Conservation (phyloP, 2,797 vertebrate species). For the Ispidina picta region DNA sequence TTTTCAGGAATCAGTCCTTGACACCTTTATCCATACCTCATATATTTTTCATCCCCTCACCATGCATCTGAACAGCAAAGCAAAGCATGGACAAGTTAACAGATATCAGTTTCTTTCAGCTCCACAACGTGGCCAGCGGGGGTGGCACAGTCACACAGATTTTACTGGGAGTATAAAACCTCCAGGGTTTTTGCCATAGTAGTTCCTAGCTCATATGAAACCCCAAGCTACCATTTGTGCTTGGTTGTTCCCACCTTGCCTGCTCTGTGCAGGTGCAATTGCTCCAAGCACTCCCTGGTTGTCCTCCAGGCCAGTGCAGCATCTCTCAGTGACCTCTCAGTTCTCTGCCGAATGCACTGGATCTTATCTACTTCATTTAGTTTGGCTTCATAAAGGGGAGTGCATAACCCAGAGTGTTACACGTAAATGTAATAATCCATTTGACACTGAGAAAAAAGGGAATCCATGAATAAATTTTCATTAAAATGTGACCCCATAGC, state of each 20-base stretch:
- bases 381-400: not conserved
- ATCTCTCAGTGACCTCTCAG: accelerated
- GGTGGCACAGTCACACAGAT: not conserved
- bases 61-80: not conserved
- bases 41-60: not conserved
- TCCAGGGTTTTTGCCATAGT: not conserved
- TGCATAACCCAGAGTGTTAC: not conserved
- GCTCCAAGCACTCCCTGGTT: not conserved
- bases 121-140: accelerated
- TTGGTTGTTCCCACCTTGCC: not conserved
- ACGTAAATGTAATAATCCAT: not conserved
- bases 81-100: not conserved
- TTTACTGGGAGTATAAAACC: not conserved
- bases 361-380: not conserved
- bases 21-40: not conserved
- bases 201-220: not conserved
- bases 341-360: accelerated
- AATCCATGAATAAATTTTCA: conserved; percentile 41
- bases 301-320: not conserved
- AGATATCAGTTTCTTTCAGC: not conserved
- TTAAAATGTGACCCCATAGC: conserved; percentile 6
- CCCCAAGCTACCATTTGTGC: not conserved
- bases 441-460: not conserved
- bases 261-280: not conserved
- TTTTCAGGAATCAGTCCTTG: not conserved